Conservation (phyloP, 2,113 vertebrate genomes). For the Taurulus bubalis region DNA sequence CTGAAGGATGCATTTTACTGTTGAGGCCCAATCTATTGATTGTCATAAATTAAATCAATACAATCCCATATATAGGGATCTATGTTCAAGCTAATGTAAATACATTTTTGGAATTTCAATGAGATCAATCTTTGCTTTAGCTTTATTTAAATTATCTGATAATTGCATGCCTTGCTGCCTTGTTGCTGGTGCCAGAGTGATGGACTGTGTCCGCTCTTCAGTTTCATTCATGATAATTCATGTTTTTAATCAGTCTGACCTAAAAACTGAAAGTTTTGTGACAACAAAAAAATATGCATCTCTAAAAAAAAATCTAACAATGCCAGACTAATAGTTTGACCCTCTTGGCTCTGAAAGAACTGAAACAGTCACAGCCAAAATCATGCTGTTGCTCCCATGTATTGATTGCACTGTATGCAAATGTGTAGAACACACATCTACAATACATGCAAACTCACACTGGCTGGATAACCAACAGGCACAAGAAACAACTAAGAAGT, state of each 20-base stretch:
- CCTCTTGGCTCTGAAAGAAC: too few relatives aligned
- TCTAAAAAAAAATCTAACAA: too few relatives aligned
- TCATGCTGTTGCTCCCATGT: background rate
- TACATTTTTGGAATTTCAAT: background rate
- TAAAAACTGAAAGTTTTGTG: too few relatives aligned
- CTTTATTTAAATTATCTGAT: background rate
- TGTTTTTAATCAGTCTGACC: too few relatives aligned
- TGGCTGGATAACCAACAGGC: background rate
- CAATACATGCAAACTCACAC: background rate
- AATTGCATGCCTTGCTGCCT: background rate
- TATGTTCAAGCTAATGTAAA: background rate
- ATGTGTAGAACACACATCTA: background rate
- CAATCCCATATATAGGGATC: background rate
- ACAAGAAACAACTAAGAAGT: background rate
- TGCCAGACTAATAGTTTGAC: too few relatives aligned
- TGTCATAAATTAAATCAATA: background rate
- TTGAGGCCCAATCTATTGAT: background rate
- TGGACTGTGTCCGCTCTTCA: background rate
- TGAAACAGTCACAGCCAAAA: background rate
- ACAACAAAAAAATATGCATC: too few relatives aligned
- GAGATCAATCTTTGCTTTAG: background rate
- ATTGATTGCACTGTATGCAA: background rate
- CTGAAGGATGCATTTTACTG: background rate
- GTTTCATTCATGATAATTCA: background rate
- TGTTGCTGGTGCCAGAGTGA: too few relatives aligned